These are phyloP conservation scores for Netelia fuscicornis DNA, from an alignment of 2,888 invertebrate genomes.

Conservation along the genomic window DNA sequence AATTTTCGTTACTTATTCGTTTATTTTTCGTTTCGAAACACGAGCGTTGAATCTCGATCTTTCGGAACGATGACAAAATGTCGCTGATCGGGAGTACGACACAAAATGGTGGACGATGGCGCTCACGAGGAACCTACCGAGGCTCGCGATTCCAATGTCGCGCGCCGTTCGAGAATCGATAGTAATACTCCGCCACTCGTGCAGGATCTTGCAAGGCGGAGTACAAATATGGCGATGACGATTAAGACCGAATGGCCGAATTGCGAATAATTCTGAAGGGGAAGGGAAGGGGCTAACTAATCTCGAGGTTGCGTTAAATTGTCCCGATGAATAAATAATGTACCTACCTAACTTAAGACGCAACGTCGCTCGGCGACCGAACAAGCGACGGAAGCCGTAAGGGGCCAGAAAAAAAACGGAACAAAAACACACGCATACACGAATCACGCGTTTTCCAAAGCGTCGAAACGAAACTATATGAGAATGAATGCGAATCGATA, in stretches of 20 bases:
- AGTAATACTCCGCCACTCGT: too few species aligned
- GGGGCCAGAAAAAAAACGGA: slow-evolving; percentile 37
- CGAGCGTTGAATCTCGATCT: slow-evolving; percentile 33
- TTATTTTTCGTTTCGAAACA: too few species aligned
- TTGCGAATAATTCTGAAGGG: background rate
- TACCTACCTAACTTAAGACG: background rate
- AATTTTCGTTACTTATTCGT: too few species aligned
- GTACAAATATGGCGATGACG: too few species aligned
- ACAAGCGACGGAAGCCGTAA: slow-evolving; percentile 5
- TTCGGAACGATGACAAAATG: slow-evolving; percentile 23
- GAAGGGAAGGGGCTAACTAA: background rate
- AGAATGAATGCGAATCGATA: background rate
- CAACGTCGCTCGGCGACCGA: background rate
- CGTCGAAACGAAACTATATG: slow-evolving; percentile 11
- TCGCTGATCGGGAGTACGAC: background rate
- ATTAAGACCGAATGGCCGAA: background rate
- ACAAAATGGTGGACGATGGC: background rate
- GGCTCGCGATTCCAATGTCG: background rate
- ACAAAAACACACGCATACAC: background rate
- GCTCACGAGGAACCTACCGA: background rate
- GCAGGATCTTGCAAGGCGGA: too few species aligned
- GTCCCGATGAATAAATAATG: slow-evolving; percentile 10
- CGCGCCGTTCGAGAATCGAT: too few species aligned
- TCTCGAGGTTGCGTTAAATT: background rate
- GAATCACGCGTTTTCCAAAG: background rate